Evolutionary conservation across 2,113 vertebrate genomes (phyloP).

Genomic region (Vidua macroura): DNA sequence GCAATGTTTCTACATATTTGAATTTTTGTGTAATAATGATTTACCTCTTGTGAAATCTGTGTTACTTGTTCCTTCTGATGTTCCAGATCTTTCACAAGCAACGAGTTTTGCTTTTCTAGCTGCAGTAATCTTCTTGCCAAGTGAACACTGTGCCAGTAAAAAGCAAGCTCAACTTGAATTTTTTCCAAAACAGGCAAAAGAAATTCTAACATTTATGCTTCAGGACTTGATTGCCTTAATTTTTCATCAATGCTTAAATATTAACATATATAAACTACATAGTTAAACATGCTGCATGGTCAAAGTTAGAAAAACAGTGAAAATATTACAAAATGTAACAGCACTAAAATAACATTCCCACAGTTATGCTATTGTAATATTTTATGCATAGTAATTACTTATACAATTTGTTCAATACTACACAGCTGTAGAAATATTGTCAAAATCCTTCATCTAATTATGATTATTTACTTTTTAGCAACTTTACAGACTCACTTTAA

Average conservation of each 20-base stretch:
- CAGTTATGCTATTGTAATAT: background rate
- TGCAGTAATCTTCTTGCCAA: conserved; percentile 94
- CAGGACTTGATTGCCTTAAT: background rate
- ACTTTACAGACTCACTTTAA: background rate
- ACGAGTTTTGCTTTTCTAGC: conserved; percentile 91
- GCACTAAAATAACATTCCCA: background rate
- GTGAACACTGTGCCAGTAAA: conserved; percentile 84
- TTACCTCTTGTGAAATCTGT: conserved; percentile 90
- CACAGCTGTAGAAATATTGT: background rate
- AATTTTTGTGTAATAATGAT: conserved; percentile 40
- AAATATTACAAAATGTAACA: background rate
- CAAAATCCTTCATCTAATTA: conserved; percentile 14
- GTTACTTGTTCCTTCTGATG: conserved; percentile 78
- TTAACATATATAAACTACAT: background rate
- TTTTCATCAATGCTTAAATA: conserved; percentile 32
- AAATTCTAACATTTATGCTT: conserved; percentile 4
- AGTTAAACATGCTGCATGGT: background rate
- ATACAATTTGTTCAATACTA: background rate
- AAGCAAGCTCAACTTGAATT: conserved; percentile 41
- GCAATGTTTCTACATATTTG: background rate
- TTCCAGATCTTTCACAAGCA: conserved; percentile 89
- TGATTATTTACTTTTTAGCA: background rate
- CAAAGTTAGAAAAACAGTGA: background rate
- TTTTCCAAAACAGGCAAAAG: conserved; percentile 46
- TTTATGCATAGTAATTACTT: conserved; percentile 2